A percentile compares a stretch with the other conserved stretches of the same genome.
These are phyloP conservation scores for Eospalax fontanierii DNA, from an alignment of 2,797 vertebrate species.

Conservation along the genomic window DNA sequence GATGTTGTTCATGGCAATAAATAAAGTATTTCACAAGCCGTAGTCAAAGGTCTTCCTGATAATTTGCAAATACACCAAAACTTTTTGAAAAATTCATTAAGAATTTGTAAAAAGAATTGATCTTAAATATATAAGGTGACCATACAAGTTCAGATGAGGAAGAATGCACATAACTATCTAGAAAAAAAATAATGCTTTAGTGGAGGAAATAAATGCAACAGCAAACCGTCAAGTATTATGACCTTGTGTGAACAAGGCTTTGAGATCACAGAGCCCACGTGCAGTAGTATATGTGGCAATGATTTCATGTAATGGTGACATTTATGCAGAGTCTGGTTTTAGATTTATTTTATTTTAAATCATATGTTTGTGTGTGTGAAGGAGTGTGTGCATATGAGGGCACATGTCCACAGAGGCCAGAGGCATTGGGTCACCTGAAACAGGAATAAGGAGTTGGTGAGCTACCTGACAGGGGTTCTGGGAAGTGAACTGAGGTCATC, in stretches of 20 bases:
- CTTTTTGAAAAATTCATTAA: conserved; percentile 76
- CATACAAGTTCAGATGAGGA: background rate
- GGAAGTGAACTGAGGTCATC: too few relatives aligned
- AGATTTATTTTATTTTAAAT: too few relatives aligned
- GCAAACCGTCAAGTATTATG: background rate
- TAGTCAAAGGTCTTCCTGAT: conserved; percentile 80
- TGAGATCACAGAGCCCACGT: background rate
- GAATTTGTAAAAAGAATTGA: conserved; percentile 68
- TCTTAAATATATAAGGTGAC: conserved; percentile 82
- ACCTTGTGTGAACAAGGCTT: background rate
- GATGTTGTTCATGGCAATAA: conserved; percentile 78
- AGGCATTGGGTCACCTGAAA: too few relatives aligned
- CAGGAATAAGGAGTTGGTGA: too few relatives aligned
- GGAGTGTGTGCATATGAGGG: too few relatives aligned
- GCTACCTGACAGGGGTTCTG: too few relatives aligned
- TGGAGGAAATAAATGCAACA: background rate
- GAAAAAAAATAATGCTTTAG: background rate
- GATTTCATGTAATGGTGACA: background rate
- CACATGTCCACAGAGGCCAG: too few relatives aligned
- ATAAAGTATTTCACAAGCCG: conserved; percentile 80
- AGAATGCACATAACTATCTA: background rate
- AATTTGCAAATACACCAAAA: conserved; percentile 81
- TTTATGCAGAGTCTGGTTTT: conserved; percentile 69
- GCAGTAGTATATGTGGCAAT: background rate
- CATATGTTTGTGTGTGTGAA: too few relatives aligned